Conservation (phyloP, 2,888 invertebrate species). For the Caenorhabditis zanzibari region DNA sequence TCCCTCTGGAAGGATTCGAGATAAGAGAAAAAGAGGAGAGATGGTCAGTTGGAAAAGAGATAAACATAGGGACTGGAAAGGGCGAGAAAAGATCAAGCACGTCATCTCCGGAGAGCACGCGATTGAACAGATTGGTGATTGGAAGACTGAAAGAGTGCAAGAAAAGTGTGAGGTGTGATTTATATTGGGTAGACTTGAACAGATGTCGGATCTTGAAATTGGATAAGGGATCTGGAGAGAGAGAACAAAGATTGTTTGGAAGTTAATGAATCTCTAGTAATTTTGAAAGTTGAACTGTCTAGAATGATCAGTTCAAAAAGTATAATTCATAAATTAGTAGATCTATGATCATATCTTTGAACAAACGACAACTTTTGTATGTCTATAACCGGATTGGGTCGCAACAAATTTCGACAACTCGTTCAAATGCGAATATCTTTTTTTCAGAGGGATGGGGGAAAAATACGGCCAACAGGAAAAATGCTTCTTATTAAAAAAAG, state of each 20-base stretch:
- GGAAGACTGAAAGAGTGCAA: conserved; percentile 16
- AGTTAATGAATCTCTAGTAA: neutral
- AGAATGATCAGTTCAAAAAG: too few relatives aligned
- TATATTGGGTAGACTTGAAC: neutral
- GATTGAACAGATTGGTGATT: conserved; percentile 23
- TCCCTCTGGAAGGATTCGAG: conserved; percentile 41
- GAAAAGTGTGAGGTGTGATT: conserved; percentile 2
- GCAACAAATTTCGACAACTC: too few relatives aligned
- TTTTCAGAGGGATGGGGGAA: too few relatives aligned
- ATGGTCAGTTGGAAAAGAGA: conserved; percentile 22
- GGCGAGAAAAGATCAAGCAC: conserved; percentile 52
- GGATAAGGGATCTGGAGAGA: neutral
- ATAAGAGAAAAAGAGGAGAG: conserved; percentile 31
- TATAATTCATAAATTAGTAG: too few relatives aligned
- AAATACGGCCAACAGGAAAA: too few relatives aligned
- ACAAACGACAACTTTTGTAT: too few relatives aligned
- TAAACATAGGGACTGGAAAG: conserved; percentile 30
- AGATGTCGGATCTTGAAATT: neutral
- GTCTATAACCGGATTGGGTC: too few relatives aligned
- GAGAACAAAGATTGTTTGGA: neutral
- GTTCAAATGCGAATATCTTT: too few relatives aligned
- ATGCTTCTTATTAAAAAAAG: too few relatives aligned
- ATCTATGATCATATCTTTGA: too few relatives aligned
- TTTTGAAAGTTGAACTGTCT: too few relatives aligned
- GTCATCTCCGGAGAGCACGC: conserved; percentile 45